Evolutionary conservation across 1,140 invertebrate species (phyloP).

Genomic region (Lucilia cuprina): DNA sequence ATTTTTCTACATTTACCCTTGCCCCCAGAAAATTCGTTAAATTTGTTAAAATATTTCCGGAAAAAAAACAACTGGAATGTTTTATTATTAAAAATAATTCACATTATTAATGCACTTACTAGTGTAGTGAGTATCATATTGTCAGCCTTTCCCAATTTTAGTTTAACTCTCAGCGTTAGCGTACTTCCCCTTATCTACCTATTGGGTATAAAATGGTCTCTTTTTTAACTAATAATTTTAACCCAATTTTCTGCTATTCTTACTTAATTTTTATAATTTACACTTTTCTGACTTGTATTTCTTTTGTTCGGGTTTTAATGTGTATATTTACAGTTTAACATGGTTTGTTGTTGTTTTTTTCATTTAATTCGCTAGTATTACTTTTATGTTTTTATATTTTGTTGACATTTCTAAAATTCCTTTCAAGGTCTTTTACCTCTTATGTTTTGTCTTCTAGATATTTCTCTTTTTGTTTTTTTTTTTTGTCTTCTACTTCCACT

Average conservation of each 20-base stretch:
- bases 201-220: neutral
- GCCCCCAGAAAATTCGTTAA: too few relatives aligned
- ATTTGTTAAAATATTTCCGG: too few relatives aligned
- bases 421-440: slow-evolving; percentile 28
- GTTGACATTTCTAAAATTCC: slow-evolving; percentile 25
- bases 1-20: too few relatives aligned
- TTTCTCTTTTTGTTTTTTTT: neutral
- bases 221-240: neutral
- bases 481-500: too few relatives aligned
- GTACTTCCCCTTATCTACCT: neutral
- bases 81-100: too few relatives aligned
- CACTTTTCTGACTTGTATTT: neutral
- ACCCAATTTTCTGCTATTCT: slow-evolving; percentile 16
- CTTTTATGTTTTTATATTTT: neutral
- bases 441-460: neutral
- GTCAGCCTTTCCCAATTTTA: too few relatives aligned
- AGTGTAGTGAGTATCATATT: too few relatives aligned
- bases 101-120: too few relatives aligned
- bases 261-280: neutral
- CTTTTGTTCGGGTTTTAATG: neutral
- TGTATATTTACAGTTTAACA: neutral
- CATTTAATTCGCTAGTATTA: neutral
- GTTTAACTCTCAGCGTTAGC: too few relatives aligned
- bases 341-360: neutral
- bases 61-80: too few relatives aligned